Evolutionary conservation across 2,888 invertebrate genomes (phyloP), one percentile per base, ranked within the genome.

Genomic region (Endomychus coccineus): DNA sequence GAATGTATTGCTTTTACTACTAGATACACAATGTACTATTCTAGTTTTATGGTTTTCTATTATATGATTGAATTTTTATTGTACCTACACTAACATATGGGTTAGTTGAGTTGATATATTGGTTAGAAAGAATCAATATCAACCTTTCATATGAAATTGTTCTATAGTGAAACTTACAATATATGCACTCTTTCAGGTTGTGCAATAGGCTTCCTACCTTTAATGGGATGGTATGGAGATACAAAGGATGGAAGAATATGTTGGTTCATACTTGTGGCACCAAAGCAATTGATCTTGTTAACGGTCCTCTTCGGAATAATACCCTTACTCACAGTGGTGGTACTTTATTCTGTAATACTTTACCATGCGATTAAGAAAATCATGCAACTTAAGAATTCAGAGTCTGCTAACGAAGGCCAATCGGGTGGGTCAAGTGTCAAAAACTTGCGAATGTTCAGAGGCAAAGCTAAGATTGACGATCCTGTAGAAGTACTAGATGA

Each of bases 311-410:
- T 76, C 5, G 78, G 77, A 38, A 56, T 71, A 1, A 52, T 77
- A 30, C 77, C 79, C 2, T 61, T 71, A 4, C 11, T 65, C 2
- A 32, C 64, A 2, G 64, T 69, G 1, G 46, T 66, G 2, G 60
- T 74, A 1, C 59, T 79, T 6, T 78, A 79, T 46, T 66, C 70
- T 1, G 72, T 74, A 3, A 78, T 79, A 40, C 59, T 78, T 44
- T 64, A 72, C 34, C 66, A 68, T 46, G 78, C 78, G 2, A 52
- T 78, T 27, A 69, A 64, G 48, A 54, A 52, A 27, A 54, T 12
- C 58, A 58, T 43, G 44, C 53, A 2, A 55, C 56, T 15, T 51
- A 58, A 13, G 36, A 41, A 15, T 34, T 15, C 14, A 27, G 25
- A 15, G 2, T 12, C 31, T 27, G n/a, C 14, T 10, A 13, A 12